A percentile compares a stretch with the other conserved stretches of the same genome.
These are phyloP conservation scores for Hemichromis elongatus DNA, from an alignment of 2,113 vertebrate genomes.

Conservation along the genomic window DNA sequence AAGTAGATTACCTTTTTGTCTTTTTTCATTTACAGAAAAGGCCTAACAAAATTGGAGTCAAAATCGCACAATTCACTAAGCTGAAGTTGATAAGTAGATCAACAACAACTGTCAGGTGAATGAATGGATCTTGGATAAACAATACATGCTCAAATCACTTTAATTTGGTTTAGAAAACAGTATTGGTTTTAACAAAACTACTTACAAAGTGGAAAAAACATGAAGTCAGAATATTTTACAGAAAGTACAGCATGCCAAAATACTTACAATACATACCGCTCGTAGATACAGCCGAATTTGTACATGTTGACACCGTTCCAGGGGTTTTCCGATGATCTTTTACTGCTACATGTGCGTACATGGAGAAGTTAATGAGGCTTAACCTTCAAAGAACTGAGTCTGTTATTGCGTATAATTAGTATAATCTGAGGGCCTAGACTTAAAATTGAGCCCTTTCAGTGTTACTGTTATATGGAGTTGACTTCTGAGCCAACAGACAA, in stretches of 20 bases:
- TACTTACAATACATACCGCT: neutral
- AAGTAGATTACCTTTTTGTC: conserved; percentile 1
- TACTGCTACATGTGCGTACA: conserved; percentile 21
- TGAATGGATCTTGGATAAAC: neutral
- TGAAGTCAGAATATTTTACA: neutral
- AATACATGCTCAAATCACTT: neutral
- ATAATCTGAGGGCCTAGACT: conserved; percentile 47
- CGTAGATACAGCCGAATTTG: neutral
- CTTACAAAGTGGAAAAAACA: neutral
- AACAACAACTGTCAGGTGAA: neutral
- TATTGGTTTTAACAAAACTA: neutral
- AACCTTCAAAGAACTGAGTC: conserved; percentile 40
- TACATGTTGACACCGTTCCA: conserved; percentile 14
- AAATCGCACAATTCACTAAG: conserved; percentile 17
- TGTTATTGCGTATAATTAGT: conserved; percentile 44
- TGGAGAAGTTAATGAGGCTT: conserved; percentile 10
- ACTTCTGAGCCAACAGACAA: conserved; percentile 31
- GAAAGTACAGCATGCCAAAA: neutral
- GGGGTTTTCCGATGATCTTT: conserved; percentile 46
- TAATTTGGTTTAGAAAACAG: neutral
- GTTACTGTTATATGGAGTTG: neutral
- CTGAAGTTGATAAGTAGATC: neutral
- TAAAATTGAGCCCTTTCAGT: conserved; percentile 14
- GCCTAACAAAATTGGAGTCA: conserved; percentile 10
- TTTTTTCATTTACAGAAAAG: conserved; percentile 8